These are phyloP conservation scores for Aplysina aerophoba DNA, from an alignment of 37 sponge, comb jelly and placozoan species.

Conservation along the genomic window DNA sequence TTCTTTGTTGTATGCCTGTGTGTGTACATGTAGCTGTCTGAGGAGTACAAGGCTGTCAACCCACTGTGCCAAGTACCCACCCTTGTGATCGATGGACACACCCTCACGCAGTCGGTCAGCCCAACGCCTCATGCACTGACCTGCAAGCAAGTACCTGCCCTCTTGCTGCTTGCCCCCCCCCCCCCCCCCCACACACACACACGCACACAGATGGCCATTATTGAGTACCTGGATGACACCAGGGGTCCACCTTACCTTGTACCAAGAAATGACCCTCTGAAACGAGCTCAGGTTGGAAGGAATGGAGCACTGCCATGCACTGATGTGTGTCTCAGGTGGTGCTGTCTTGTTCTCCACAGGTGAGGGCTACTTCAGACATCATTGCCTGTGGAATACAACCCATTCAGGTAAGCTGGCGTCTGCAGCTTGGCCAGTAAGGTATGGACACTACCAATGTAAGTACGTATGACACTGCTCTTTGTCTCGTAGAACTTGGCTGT, in stretches of 20 bases:
- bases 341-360: conserved; percentile 44
- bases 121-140: too few species aligned
- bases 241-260: conserved; percentile 75
- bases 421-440: neutral
- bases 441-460: neutral
- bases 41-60: conserved; percentile 82
- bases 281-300: conserved; percentile 59
- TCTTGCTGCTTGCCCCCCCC: neutral
- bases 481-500: conserved; percentile 80
- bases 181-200: neutral
- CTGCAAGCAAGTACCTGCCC: neutral
- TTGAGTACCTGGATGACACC: conserved; percentile 97
- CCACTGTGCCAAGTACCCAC: conserved; percentile 88
- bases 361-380: conserved; percentile 60
- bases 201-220: conserved; percentile 76
- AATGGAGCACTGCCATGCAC: too few species aligned
- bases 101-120: conserved; percentile 88
- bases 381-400: conserved; percentile 88
- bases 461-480: too few species aligned
- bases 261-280: conserved; percentile 67
- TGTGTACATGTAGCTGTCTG: conserved; percentile 51
- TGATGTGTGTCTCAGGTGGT: too few species aligned
- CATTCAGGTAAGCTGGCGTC: conserved; percentile 59
- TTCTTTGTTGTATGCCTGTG: neutral
- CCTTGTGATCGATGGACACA: conserved; percentile 86